A percentile compares a stretch with the other conserved stretches of the same genome.
phyloP scores from a whole-genome alignment of 2,797 vertebrate genomes.

The Threskiornis aethiopicus region DNA sequence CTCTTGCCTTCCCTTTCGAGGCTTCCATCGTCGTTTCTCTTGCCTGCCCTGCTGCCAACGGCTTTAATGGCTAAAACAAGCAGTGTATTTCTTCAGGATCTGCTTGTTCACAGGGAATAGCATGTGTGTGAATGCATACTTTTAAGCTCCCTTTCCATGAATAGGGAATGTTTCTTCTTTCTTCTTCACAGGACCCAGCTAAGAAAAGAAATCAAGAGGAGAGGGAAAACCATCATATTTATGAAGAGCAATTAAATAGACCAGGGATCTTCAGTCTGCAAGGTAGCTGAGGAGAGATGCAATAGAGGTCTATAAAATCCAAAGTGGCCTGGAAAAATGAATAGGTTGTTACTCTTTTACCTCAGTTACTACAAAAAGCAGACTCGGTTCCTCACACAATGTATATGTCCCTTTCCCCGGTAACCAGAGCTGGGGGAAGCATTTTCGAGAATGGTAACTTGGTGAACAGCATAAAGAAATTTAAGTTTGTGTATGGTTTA shows the following conservation, averaged over 20 bases:
- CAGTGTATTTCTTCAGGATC: not conserved
- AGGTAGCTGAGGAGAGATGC: not conserved
- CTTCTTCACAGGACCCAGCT: not conserved
- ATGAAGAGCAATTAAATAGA: not conserved
- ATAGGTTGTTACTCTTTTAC: not conserved
- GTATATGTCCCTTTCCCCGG: not conserved
- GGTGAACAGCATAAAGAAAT: not conserved
- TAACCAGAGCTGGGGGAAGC: not conserved
- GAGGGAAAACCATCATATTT: not conserved
- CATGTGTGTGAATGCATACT: not conserved
- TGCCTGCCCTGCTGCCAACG: not conserved
- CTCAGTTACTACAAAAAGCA: not conserved
- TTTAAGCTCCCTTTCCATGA: not conserved
- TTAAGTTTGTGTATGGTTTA: conserved; percentile 6
- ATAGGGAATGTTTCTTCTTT: not conserved
- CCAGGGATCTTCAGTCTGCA: not conserved
- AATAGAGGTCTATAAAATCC: not conserved
- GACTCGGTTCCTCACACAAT: not conserved
- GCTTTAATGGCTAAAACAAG: not conserved
- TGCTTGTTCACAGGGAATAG: conserved; percentile 12
- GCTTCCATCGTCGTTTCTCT: not conserved
- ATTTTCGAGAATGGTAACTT: not conserved
- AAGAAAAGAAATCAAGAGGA: not conserved
- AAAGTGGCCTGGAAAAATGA: not conserved
- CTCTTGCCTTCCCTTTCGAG: not conserved